phyloP scores from a whole-genome alignment of 1,140 invertebrate genomes.

The Drosophila virilis region DNA sequence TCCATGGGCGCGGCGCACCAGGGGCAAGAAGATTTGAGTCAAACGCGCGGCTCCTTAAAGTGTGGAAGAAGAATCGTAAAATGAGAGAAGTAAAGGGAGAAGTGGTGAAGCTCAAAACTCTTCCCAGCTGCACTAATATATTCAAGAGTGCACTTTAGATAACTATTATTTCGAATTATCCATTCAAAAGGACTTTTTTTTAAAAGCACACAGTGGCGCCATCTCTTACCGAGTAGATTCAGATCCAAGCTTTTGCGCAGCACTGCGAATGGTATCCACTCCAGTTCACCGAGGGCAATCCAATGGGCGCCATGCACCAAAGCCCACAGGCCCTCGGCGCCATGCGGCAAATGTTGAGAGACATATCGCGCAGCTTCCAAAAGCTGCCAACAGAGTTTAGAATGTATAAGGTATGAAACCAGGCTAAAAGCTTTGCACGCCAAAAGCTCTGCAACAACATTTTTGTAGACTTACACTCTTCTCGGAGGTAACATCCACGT shows the following conservation, averaged over 20 bases:
- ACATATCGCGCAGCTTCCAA: constrained; percentile 90
- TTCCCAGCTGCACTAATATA: not conserved
- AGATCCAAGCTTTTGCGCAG: constrained; percentile 90
- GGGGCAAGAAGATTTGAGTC: constrained; percentile 91
- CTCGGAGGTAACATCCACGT: constrained; percentile 91
- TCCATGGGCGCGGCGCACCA: constrained; percentile 90
- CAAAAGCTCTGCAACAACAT: not conserved
- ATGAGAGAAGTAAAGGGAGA: constrained; percentile 6
- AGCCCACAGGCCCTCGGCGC: constrained; percentile 92
- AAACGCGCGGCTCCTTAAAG: constrained; percentile 87
- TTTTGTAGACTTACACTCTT: constrained; percentile 85
- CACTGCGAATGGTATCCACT: constrained; percentile 92
- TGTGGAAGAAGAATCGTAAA: not conserved
- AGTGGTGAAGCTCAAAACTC: not conserved
- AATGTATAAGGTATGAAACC: not conserved
- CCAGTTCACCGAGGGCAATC: constrained; percentile 94
- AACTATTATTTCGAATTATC: no score
- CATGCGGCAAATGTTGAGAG: constrained; percentile 90
- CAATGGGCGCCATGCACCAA: constrained; percentile 95
- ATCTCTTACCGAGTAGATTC: constrained; percentile 88
- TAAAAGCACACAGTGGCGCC: constrained; percentile 19
- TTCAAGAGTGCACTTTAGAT: not conserved
- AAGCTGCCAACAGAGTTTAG: constrained; percentile 85
- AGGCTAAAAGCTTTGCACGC: constrained; percentile 42
- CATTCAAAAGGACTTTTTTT: no score